phyloP scores from a whole-genome alignment of 92 coral and sea anemone species.

The Parazoanthus swiftii region DNA sequence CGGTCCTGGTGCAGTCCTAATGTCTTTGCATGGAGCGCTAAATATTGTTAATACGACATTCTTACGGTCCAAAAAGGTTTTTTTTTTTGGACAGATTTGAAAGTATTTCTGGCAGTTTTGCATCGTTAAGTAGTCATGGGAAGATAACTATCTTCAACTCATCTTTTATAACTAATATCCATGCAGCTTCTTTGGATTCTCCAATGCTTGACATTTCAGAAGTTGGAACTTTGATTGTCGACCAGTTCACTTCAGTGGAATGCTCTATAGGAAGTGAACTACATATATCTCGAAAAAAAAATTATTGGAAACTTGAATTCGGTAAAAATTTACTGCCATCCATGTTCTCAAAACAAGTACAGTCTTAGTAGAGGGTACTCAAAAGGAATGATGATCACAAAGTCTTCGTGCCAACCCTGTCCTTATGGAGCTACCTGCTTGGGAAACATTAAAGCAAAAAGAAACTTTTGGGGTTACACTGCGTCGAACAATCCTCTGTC shows the following conservation, averaged over 20 bases:
- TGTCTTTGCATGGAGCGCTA: background rate
- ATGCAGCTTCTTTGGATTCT: background rate
- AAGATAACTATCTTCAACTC: background rate
- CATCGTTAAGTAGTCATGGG: background rate
- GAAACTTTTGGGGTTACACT: slow-evolving; percentile 1
- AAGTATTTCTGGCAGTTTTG: background rate
- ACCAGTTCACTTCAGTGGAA: background rate
- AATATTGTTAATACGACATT: slow-evolving; percentile 11
- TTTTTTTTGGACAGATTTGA: background rate
- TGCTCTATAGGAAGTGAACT: background rate
- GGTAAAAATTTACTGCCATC: slow-evolving; percentile 6
- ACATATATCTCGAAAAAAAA: background rate
- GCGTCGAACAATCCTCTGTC: background rate
- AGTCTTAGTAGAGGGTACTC: background rate
- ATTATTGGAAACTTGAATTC: background rate
- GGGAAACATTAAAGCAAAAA: background rate
- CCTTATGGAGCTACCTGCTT: slow-evolving; percentile 9
- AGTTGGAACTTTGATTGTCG: background rate
- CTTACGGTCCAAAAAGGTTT: background rate
- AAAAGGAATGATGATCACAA: background rate
- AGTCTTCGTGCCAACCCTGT: background rate
- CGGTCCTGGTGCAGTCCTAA: background rate
- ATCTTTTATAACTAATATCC: background rate
- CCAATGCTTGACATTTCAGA: background rate
- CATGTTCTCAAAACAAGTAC: background rate